Evolutionary conservation across 2,888 invertebrate genomes (phyloP).

Genomic region (Cyclophora punctaria): DNA sequence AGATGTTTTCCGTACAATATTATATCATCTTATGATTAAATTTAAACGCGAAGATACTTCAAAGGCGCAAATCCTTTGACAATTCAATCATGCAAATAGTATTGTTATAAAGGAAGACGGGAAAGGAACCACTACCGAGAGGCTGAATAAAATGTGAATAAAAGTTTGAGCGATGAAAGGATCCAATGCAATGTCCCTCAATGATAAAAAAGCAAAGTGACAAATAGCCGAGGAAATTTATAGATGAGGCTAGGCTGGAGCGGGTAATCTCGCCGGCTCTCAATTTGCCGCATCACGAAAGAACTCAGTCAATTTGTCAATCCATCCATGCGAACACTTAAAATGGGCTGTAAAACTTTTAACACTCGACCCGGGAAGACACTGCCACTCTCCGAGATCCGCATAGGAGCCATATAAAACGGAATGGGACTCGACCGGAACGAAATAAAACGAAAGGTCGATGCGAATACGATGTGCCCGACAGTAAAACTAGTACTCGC

Average conservation of each 20-base stretch:
- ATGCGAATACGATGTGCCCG: conserved; percentile 32
- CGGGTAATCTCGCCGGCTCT: conserved; percentile 18
- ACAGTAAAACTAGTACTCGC: conserved; percentile 31
- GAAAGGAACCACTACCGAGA: too few species aligned
- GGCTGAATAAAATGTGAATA: background rate
- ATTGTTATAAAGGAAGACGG: background rate
- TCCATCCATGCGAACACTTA: conserved; percentile 39
- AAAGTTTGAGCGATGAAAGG: background rate
- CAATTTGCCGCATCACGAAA: conserved; percentile 28
- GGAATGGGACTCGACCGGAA: conserved; percentile 40
- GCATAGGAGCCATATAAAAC: conserved; percentile 45
- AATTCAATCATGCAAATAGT: background rate
- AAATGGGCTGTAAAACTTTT: conserved; percentile 55
- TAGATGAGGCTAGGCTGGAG: conserved; percentile 1
- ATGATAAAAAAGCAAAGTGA: too few species aligned
- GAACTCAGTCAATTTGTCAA: conserved; percentile 43
- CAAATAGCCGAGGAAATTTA: too few species aligned
- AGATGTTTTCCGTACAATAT: background rate
- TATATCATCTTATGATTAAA: background rate
- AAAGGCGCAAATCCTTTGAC: too few species aligned
- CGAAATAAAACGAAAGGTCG: conserved; percentile 44
- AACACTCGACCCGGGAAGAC: conserved; percentile 38
- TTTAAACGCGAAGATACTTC: background rate
- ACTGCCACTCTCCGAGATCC: conserved; percentile 28
- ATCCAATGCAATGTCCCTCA: background rate